Evolutionary conservation across 2,797 vertebrate genomes (phyloP), one percentile per base, ranked within the genome.

Genomic region (Margarornis squamiger): DNA sequence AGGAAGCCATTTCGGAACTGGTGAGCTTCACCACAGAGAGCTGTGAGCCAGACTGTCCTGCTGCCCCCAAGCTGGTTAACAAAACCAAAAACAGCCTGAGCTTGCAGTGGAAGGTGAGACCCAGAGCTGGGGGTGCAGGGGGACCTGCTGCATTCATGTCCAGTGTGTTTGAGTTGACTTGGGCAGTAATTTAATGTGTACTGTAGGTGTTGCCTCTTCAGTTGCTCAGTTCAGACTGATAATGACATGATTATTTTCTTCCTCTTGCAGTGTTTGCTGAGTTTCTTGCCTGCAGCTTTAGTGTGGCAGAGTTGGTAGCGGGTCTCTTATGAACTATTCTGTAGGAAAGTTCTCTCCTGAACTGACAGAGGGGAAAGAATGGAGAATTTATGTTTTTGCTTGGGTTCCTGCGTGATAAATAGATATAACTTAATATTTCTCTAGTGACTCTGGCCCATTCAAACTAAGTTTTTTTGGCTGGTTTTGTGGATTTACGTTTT

Each of bases 41-140:
- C 45, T 98, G 98, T 87, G 96, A 98, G 89, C 98, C 98, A 4
- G 98, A 98, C 85, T 71, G 96, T 83, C 98, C 98, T 23, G 97
- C 97, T 79, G 97, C 97, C 38, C 98, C 98, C 5, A 98, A 95
- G 88, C 93, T 98, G 10, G 92, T 97, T 19, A 98, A 96, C 83
- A 97, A 97, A 91, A 98, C 97, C 92, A 98, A 98, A 86, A 98
- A 93, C 92, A 98, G 97, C 95, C 97, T 98, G 84, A 98, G 95
- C 73, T 89, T 98, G 94, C 98, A 98, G 77, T 98, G 98, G 98
- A 98, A 98, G 97, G 98, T 98, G 96, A 87, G 93, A 11, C 10
- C 43, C 32, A 24, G 39, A 14, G 29, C 39, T 63, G 39, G 39
- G 21, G 15, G 61, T 23, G 61, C 38, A 41, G 27, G 21, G 38